Conservation (phyloP, 2,797 vertebrate species). For the Rhinella marina region DNA sequence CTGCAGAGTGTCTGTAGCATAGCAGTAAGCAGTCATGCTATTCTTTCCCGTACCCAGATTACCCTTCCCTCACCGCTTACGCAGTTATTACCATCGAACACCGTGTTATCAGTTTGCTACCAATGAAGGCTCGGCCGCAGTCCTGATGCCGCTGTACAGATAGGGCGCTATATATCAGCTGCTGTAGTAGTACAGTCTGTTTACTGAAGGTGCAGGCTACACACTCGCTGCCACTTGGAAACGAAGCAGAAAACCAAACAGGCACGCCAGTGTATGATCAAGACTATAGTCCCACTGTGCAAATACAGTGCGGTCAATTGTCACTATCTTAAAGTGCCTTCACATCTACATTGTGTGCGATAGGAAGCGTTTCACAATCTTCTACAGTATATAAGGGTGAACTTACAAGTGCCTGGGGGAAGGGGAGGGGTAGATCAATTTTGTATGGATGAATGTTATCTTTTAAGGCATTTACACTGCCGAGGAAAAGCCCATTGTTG, state of each 20-base stretch:
- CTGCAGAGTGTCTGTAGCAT: no score
- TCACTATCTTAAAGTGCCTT: not conserved
- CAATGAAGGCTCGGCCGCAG: not conserved
- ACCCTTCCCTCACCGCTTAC: not conserved
- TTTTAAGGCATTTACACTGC: no score
- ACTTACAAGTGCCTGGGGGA: no score
- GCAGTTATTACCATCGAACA: not conserved
- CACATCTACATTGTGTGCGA: not conserved
- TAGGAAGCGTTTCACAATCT: not conserved
- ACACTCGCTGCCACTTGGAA: constrained; percentile 14
- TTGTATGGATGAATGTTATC: no score
- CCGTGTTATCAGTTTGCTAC: not conserved
- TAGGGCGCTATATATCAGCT: not conserved
- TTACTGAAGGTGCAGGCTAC: constrained; percentile 38
- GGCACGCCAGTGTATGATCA: constrained; percentile 23
- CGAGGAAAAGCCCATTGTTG: no score
- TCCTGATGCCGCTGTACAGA: not conserved
- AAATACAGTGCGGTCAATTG: not conserved
- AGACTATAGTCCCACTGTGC: not conserved
- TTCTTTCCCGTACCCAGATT: not conserved
- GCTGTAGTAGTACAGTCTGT: not conserved
- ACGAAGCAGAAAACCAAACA: constrained; percentile 32
- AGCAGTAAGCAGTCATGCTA: no score
- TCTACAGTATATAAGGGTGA: no score
- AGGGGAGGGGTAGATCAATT: no score